Percentiles rank a stretch among this genome's conserved stretches.
Conservation (phyloP, 2,113 vertebrate species). For the Hippopotamus amphibius region DNA sequence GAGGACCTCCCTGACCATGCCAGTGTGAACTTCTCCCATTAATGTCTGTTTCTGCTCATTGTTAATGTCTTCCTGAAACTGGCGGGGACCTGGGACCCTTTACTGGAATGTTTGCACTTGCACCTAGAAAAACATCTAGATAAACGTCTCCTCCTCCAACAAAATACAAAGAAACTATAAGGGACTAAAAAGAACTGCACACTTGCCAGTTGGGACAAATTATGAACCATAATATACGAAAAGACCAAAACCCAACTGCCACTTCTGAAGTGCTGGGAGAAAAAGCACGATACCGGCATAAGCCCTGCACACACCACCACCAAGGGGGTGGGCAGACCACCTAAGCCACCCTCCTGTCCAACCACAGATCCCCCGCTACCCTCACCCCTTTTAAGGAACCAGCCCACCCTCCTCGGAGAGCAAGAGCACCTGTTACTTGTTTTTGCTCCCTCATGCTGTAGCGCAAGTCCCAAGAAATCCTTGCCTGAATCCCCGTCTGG, state of each 20-base stretch:
- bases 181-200: background rate
- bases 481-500: background rate
- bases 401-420: background rate
- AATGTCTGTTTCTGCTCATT: background rate
- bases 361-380: background rate
- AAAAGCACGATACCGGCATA: background rate
- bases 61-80: background rate
- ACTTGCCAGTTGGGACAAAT: background rate
- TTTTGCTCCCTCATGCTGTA: background rate
- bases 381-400: background rate
- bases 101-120: background rate
- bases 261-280: background rate
- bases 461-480: background rate
- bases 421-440: background rate
- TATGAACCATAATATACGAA: background rate
- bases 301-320: background rate
- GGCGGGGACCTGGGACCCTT: background rate
- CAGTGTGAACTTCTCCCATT: background rate
- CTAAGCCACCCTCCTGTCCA: background rate
- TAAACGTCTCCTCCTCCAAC: background rate
- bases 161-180: background rate
- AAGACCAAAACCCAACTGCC: background rate
- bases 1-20: background rate
- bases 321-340: background rate
- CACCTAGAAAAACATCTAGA: background rate